These are phyloP conservation scores for Rhipidura dahli DNA, from an alignment of 2,113 vertebrate species.

Conservation along the genomic window DNA sequence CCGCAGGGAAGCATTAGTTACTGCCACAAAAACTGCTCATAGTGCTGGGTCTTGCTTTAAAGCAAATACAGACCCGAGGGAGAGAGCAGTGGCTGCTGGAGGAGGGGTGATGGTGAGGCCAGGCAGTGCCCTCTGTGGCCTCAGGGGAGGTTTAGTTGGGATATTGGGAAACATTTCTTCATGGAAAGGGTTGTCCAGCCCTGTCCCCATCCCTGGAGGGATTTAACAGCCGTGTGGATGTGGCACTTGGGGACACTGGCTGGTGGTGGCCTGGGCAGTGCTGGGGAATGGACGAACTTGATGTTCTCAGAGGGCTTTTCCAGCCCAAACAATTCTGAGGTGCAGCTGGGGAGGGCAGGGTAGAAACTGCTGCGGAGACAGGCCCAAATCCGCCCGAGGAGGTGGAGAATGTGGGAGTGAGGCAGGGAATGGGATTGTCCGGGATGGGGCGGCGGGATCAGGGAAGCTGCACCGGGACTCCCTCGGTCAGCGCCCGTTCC, in stretches of 20 bases:
- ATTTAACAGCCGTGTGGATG: not conserved
- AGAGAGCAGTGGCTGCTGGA: not conserved
- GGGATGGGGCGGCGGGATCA: not conserved
- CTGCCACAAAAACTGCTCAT: not conserved
- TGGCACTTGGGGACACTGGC: not conserved
- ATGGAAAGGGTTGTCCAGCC: not conserved
- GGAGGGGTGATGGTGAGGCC: too few species aligned
- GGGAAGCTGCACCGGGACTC: not conserved
- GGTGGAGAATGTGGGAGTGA: fast-evolving
- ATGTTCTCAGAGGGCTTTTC: not conserved
- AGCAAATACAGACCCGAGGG: not conserved
- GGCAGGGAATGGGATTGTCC: not conserved
- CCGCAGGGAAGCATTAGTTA: not conserved
- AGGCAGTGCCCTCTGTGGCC: fast-evolving
- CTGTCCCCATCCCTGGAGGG: not conserved
- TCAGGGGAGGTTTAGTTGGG: not conserved
- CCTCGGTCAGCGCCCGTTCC: not conserved
- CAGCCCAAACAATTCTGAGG: not conserved
- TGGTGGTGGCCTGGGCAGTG: not conserved
- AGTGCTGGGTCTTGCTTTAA: not conserved
- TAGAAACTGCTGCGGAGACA: not conserved
- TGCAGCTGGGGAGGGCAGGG: not conserved
- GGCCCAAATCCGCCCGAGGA: fast-evolving
- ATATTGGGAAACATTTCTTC: not conserved
- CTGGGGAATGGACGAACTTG: fast-evolving